Evolutionary conservation across 2,797 vertebrate genomes (phyloP).

Genomic region (Dermochelys coriacea): DNA sequence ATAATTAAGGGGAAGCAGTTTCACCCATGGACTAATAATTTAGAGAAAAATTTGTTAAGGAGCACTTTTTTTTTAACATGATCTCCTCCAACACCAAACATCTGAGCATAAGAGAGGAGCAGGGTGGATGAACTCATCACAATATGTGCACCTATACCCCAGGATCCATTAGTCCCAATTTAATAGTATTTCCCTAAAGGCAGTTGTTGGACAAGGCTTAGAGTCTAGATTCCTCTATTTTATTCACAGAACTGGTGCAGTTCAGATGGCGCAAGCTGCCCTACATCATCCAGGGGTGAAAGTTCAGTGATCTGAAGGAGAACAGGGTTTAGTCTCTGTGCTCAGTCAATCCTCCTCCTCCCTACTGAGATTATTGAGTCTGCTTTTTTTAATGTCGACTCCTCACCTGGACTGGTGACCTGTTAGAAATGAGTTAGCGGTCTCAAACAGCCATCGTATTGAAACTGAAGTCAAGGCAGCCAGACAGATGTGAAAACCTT

Average conservation of each 20-base stretch:
- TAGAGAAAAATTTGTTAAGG: not conserved
- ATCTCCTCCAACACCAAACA: not conserved
- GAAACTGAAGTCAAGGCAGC: not conserved
- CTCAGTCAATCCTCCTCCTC: not conserved
- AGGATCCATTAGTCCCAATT: constrained; percentile 31
- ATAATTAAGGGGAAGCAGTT: constrained; percentile 33
- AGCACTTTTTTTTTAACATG: not conserved
- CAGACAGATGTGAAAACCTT: not conserved
- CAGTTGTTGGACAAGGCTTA: not conserved
- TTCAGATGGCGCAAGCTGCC: constrained; percentile 21
- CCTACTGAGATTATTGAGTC: not conserved
- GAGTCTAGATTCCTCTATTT: constrained; percentile 13
- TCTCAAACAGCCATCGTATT: not conserved
- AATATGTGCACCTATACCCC: not conserved
- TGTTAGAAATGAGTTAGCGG: not conserved
- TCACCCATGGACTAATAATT: constrained; percentile 13
- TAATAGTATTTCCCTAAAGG: constrained; percentile 3
- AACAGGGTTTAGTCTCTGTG: not conserved
- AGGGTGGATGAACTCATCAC: not conserved
- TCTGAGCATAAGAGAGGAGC: constrained; percentile 15
- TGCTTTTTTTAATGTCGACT: not conserved
- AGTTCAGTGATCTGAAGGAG: not conserved
- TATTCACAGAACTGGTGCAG: constrained; percentile 31
- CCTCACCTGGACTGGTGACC: not conserved
- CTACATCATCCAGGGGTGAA: not conserved